phyloP scores from a whole-genome alignment of 2,113 vertebrate genomes.

The Xiphorhynchus elegans region DNA sequence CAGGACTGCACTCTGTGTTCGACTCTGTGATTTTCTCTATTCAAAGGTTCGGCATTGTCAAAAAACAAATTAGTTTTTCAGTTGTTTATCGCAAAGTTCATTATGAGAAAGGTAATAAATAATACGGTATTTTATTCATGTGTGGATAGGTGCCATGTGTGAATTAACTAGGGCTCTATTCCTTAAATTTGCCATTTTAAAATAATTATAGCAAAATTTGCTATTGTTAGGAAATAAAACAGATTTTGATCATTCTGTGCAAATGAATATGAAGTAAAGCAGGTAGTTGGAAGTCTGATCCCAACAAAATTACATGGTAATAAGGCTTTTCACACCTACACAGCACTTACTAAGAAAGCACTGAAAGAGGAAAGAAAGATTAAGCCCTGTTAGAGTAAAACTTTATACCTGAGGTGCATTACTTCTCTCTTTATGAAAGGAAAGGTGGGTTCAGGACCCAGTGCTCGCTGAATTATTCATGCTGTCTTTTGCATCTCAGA shows the following conservation, averaged over 20 bases:
- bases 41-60: slow-evolving; percentile 82
- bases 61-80: slow-evolving; percentile 82
- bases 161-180: slow-evolving; percentile 59
- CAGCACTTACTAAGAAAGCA: slow-evolving; percentile 72
- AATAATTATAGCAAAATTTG: slow-evolving; percentile 77
- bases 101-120: slow-evolving; percentile 76
- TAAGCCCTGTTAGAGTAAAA: slow-evolving; percentile 68
- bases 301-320: slow-evolving; percentile 79
- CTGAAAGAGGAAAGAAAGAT: slow-evolving; percentile 56
- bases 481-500: slow-evolving; percentile 36
- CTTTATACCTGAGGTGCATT: slow-evolving; percentile 63
- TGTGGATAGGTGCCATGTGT: slow-evolving; percentile 33
- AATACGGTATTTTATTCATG: slow-evolving; percentile 51
- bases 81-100: slow-evolving; percentile 81
- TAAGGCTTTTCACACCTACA: slow-evolving; percentile 78
- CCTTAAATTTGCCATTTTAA: slow-evolving; percentile 63
- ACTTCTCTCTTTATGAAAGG: slow-evolving; percentile 61
- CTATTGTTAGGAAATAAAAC: slow-evolving; percentile 80
- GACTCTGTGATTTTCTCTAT: slow-evolving; percentile 83
- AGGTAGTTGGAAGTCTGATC: slow-evolving; percentile 74
- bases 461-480: slow-evolving; percentile 74
- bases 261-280: slow-evolving; percentile 74
- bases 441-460: slow-evolving; percentile 64
- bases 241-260: slow-evolving; percentile 73
- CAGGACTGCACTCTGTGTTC: slow-evolving; percentile 81